Conservation (phyloP, 2,888 invertebrate genomes). For the Luperina testacea region DNA sequence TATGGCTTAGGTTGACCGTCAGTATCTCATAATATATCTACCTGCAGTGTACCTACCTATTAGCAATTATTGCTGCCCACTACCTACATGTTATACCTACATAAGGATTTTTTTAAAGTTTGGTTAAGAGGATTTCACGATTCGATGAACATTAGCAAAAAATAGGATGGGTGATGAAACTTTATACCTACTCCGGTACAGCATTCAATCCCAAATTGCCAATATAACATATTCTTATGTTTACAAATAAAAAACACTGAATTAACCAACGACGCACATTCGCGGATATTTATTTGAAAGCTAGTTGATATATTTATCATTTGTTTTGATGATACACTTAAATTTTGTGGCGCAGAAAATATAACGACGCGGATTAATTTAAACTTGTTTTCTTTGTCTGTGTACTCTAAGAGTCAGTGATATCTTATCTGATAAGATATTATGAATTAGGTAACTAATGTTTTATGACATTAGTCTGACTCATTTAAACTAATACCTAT, state of each 20-base stretch:
- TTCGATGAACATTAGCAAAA: slow-evolving; percentile 36
- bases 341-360: slow-evolving; percentile 38
- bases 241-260: slow-evolving; percentile 24
- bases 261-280: slow-evolving; percentile 40
- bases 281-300: slow-evolving; percentile 18
- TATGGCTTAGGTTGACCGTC: slow-evolving; percentile 12
- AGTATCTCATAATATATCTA: neutral
- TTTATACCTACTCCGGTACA: neutral
- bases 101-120: slow-evolving; percentile 4
- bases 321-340: slow-evolving; percentile 23
- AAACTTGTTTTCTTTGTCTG: slow-evolving; percentile 34
- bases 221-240: slow-evolving; percentile 9
- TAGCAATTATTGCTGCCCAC: neutral
- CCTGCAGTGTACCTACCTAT: neutral
- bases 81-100: neutral
- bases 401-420: slow-evolving; percentile 8
- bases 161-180: slow-evolving; percentile 10
- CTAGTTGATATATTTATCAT: slow-evolving; percentile 20
- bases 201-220: slow-evolving; percentile 15
- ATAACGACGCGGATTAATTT: slow-evolving; percentile 23
- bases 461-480: slow-evolving; percentile 27
- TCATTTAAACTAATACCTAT: slow-evolving; percentile 8
- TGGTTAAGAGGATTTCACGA: slow-evolving; percentile 18
- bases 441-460: slow-evolving; percentile 40
- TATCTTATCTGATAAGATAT: slow-evolving; percentile 36